phyloP scores from a whole-genome alignment of 2,888 invertebrate species.

The Euzophera pinguis region DNA sequence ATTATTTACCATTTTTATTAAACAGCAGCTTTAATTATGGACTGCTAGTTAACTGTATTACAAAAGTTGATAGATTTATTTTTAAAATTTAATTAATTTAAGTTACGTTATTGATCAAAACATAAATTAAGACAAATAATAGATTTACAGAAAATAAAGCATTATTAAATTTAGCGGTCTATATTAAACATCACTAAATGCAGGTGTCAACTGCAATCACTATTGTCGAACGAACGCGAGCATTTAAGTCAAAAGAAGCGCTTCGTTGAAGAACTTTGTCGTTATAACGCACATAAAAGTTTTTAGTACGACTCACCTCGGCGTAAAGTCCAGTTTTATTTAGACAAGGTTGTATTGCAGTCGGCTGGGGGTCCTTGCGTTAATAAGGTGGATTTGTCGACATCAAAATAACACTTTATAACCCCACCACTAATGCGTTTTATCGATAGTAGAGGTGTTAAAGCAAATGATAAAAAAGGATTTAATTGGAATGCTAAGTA shows the following conservation, averaged over 20 bases:
- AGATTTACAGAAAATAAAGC: no score
- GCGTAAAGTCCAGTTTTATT: conserved; percentile 35
- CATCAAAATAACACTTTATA: conserved; percentile 75
- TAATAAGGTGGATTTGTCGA: conserved; percentile 77
- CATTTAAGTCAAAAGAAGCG: conserved; percentile 74
- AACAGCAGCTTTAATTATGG: no score
- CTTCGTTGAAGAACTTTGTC: conserved; percentile 60
- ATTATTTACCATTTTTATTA: not conserved
- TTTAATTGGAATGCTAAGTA: not conserved
- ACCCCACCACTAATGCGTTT: conserved; percentile 62
- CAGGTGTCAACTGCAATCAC: conserved; percentile 72
- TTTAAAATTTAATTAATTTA: no score
- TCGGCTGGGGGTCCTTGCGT: conserved; percentile 67
- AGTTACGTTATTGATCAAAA: no score
- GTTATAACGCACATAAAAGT: conserved; percentile 49
- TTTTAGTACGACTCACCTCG: conserved; percentile 40
- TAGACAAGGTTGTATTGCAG: conserved; percentile 57
- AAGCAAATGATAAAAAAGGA: conserved; percentile 25
- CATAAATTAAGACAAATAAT: no score
- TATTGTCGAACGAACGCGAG: conserved; percentile 63
- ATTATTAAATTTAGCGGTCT: not conserved
- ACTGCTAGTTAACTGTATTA: no score
- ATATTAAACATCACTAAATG: conserved; percentile 42
- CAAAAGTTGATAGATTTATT: no score
- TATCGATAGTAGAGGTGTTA: conserved; percentile 48